These are phyloP conservation scores for Megalonaias nervosa DNA, from an alignment of 1,140 invertebrate species.

Conservation along the genomic window DNA sequence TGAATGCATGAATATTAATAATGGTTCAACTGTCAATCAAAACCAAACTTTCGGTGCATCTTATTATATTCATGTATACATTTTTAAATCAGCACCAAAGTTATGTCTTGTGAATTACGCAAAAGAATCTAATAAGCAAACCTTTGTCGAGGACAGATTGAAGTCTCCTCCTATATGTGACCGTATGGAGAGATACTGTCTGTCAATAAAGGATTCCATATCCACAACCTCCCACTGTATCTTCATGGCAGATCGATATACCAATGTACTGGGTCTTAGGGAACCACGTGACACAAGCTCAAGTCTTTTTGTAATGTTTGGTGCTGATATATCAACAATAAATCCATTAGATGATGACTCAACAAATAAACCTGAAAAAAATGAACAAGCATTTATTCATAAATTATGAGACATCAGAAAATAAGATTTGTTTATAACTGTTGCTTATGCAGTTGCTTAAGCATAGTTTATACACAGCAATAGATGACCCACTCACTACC, in stretches of 20 bases:
- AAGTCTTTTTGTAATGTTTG: background rate
- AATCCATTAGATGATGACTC: constrained; percentile 28
- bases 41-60: too few relatives aligned
- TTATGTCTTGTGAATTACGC: too few relatives aligned
- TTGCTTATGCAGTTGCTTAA: too few relatives aligned
- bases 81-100: too few relatives aligned
- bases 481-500: too few relatives aligned
- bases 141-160: constrained; percentile 17
- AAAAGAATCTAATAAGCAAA: background rate
- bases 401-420: too few relatives aligned
- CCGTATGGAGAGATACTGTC: constrained; percentile 18
- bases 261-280: constrained; percentile 1
- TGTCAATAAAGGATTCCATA: constrained; percentile 16
- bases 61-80: too few relatives aligned
- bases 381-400: too few relatives aligned
- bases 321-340: constrained; percentile 10
- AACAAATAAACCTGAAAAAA: constrained; percentile 9
- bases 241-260: constrained; percentile 6
- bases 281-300: constrained; percentile 1
- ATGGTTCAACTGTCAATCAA: too few relatives aligned
- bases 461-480: too few relatives aligned
- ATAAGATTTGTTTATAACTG: too few relatives aligned
- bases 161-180: constrained; percentile 31
- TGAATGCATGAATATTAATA: too few relatives aligned
- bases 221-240: constrained; percentile 18